phyloP scores from a whole-genome alignment of 1,140 invertebrate species.

The Neodiprion virginianus region DNA sequence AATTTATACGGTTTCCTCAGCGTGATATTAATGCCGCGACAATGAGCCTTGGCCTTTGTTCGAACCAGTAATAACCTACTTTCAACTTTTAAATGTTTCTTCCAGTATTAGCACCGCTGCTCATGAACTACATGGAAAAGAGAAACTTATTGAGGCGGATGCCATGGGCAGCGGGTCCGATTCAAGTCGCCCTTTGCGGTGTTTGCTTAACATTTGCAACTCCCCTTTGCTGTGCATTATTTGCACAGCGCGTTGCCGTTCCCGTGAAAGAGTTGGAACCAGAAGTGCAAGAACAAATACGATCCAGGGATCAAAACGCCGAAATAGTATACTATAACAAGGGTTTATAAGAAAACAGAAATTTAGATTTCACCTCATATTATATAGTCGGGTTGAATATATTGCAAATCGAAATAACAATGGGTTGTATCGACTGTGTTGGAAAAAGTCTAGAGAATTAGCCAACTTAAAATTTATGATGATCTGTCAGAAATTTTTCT shows the following conservation, averaged over 20 bases:
- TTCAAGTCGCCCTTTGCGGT: constrained; percentile 75
- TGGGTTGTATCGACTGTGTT: constrained; percentile 10
- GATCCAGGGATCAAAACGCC: constrained; percentile 54
- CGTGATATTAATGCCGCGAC: not conserved
- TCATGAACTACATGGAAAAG: constrained; percentile 73
- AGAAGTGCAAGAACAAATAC: constrained; percentile 61
- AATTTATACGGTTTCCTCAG: not conserved
- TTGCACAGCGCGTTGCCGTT: constrained; percentile 75
- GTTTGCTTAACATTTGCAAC: constrained; percentile 83
- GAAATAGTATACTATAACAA: constrained; percentile 68
- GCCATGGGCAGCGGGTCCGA: constrained; percentile 66
- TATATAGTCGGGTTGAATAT: no score
- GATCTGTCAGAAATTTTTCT: no score
- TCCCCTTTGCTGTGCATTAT: constrained; percentile 82
- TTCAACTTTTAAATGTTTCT: constrained; percentile 5
- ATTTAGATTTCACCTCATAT: no score
- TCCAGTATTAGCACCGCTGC: constrained; percentile 71
- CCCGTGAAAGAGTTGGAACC: constrained; percentile 65
- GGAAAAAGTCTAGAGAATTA: constrained; percentile 14
- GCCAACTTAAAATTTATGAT: no score
- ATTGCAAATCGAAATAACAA: not conserved
- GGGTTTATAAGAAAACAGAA: constrained; percentile 58
- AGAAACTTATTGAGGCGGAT: constrained; percentile 61
- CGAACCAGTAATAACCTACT: not conserved
- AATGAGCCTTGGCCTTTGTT: no score